phyloP scores from a whole-genome alignment of 1,140 invertebrate genomes.

The Diachasmimorpha longicaudata region DNA sequence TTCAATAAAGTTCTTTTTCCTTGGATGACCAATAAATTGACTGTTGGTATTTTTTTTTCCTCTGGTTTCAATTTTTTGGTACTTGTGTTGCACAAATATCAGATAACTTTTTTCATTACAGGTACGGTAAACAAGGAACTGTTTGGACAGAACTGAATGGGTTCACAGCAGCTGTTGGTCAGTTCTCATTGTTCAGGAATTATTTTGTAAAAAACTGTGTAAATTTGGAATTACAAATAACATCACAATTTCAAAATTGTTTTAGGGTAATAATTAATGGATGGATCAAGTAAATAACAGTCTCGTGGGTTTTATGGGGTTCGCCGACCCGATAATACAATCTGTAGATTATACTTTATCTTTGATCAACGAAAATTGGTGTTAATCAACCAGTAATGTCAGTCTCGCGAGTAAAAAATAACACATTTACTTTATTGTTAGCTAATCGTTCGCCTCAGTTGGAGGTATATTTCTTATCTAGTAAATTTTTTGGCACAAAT shows the following conservation, averaged over 20 bases:
- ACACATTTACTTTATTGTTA: background rate
- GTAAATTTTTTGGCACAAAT: background rate
- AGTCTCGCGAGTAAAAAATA: background rate
- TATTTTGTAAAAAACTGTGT: too few relatives aligned
- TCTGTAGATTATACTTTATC: background rate
- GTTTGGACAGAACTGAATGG: too few relatives aligned
- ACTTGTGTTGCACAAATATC: too few relatives aligned
- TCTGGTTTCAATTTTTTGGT: too few relatives aligned
- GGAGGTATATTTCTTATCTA: background rate
- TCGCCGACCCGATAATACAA: background rate
- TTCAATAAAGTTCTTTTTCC: background rate
- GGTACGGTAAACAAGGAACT: too few relatives aligned
- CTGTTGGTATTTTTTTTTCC: too few relatives aligned
- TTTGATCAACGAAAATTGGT: background rate
- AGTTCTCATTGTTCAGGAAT: background rate
- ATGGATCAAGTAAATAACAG: constrained; percentile 11
- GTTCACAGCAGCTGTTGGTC: background rate
- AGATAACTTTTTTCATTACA: too few relatives aligned
- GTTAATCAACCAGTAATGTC: background rate
- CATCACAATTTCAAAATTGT: background rate
- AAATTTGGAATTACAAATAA: too few relatives aligned
- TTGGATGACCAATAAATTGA: background rate
- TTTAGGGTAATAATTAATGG: background rate
- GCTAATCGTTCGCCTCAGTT: background rate
- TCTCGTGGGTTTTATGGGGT: background rate